Evolutionary conservation across 2,888 invertebrate genomes (phyloP).

Genomic region (Hesperia comma): DNA sequence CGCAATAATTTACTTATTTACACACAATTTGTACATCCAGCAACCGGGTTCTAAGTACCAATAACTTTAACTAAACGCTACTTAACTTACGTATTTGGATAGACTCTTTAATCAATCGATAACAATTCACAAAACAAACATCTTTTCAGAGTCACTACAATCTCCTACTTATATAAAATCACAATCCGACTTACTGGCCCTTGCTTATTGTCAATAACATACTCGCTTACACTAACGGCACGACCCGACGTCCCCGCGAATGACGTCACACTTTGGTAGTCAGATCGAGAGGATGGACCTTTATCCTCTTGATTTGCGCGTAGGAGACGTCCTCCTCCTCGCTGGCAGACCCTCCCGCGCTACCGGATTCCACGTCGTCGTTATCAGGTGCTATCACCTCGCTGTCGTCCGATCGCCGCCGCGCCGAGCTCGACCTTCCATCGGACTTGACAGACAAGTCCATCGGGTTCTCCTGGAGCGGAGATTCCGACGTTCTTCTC

Average conservation of each 20-base stretch:
- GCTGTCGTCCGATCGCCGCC: conserved; percentile 78
- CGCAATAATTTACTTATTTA: conserved; percentile 77
- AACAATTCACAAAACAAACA: conserved; percentile 72
- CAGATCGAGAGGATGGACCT: conserved; percentile 85
- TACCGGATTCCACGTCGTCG: conserved; percentile 74
- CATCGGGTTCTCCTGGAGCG: conserved; percentile 90
- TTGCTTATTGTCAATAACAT: conserved; percentile 59
- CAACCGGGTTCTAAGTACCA: conserved; percentile 67
- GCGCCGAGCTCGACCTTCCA: conserved; percentile 81
- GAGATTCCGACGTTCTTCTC: conserved; percentile 81
- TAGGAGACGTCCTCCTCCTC: conserved; percentile 82
- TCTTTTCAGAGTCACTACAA: conserved; percentile 52
- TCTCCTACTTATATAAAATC: conserved; percentile 72
- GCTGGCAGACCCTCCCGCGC: conserved; percentile 74
- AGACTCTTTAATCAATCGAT: conserved; percentile 80
- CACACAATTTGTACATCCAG: conserved; percentile 76
- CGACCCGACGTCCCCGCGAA: conserved; percentile 47
- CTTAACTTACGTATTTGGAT: conserved; percentile 82
- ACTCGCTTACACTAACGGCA: conserved; percentile 55
- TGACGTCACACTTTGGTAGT: conserved; percentile 87
- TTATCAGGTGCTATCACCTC: conserved; percentile 75
- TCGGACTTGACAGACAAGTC: conserved; percentile 90
- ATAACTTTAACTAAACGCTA: conserved; percentile 68
- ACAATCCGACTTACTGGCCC: conserved; percentile 81
- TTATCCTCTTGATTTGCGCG: conserved; percentile 84